Evolutionary conservation across 2,888 invertebrate genomes (phyloP), one percentile per base, ranked within the genome.

Genomic region (Idaea dimidiata): DNA sequence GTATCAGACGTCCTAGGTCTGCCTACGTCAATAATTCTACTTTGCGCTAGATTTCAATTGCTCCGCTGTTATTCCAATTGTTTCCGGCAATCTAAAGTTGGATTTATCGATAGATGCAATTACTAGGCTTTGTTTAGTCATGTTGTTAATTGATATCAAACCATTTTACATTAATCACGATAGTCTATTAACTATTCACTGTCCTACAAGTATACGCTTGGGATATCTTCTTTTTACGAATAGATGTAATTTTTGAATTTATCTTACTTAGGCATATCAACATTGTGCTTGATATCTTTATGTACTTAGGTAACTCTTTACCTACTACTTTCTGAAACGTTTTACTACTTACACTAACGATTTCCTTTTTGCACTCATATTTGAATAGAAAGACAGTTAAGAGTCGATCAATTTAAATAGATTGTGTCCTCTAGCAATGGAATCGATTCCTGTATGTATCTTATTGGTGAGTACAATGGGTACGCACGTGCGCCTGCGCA

Each of bases 381-480:
- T 43, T 43, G 43, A 14, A 2, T 10, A 6, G 43, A 43, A 43
- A 43, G 8, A 43, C 14, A 43, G 24, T 24, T 5, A 5, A 24
- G 1, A 53, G n/a, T 53, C 54, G 54, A 54, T 54, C 8, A 54
- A 54, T 54, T 16, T 54, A 16, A 54, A 16, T 54, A n/a, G 54
- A 54, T 17, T 54, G 54, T 7, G 16, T 54, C 16, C n/a, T 14
- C 6, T 16, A 54, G 17, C n/a, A 16, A 54, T 54, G 7, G 54
- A 16, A 7, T 43, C 8, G 7, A 54, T 8, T 68, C 66, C 73
- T 72, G 64, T 66, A 66, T 70, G 73, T 77, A 80, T 80, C 71
- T 70, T 78, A 81, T 82, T 74, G 77, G 71, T 84, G 86, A 82
- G 86, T 82, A 89, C 88, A 89, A 89, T 88, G 80, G 74, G 76